Conservation (phyloP, 2,113 vertebrate species). For the Maccullochella peelii region DNA sequence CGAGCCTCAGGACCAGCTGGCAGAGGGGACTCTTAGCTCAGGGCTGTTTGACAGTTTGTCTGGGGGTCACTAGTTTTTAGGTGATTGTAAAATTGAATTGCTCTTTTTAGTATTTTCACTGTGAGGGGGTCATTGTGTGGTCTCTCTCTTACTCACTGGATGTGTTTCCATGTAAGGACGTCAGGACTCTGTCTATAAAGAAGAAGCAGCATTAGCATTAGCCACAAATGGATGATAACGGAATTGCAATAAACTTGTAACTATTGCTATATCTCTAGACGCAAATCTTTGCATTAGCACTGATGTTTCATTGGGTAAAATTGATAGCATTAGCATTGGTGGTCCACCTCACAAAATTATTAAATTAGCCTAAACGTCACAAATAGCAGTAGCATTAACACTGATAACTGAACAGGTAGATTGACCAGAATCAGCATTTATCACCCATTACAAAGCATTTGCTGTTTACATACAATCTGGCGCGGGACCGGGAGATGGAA, state of each 20-base stretch:
- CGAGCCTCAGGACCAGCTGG: too few relatives aligned
- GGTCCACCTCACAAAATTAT: background rate
- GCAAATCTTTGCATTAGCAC: background rate
- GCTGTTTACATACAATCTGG: conserved; percentile 4
- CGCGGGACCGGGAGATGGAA: background rate
- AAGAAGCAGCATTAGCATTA: background rate
- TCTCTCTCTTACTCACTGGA: conserved; percentile 29
- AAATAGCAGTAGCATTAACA: background rate
- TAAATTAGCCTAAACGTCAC: background rate
- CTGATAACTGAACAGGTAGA: background rate
- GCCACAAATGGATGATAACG: background rate
- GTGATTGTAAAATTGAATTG: too few relatives aligned
- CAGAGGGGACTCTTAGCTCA: too few relatives aligned
- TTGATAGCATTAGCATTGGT: background rate
- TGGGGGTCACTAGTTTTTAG: too few relatives aligned
- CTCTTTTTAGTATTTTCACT: too few relatives aligned
- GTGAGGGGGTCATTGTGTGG: too few relatives aligned
- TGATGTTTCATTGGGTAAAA: background rate
- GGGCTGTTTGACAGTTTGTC: too few relatives aligned
- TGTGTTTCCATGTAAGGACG: conserved; percentile 39
- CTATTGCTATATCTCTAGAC: too few relatives aligned
- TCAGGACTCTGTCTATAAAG: conserved; percentile 31
- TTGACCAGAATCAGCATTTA: too few relatives aligned
- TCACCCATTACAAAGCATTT: background rate
- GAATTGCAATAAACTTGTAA: background rate